Evolutionary conservation across 2,888 invertebrate genomes (phyloP).

Genomic region (Trichacis sp.): DNA sequence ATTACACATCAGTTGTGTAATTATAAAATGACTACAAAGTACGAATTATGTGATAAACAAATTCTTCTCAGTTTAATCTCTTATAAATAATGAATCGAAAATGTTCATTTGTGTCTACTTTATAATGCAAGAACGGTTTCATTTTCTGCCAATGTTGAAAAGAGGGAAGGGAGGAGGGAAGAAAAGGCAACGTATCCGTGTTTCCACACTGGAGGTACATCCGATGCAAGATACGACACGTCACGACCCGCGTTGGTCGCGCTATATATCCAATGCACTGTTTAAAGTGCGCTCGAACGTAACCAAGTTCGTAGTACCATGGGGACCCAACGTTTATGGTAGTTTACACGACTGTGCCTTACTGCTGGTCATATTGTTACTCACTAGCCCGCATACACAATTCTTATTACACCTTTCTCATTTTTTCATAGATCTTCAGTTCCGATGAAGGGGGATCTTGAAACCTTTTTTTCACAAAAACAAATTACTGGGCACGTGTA

Average conservation of each 20-base stretch:
- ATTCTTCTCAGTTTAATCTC: too few relatives aligned
- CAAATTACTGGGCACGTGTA: too few relatives aligned
- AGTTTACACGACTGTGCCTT: constrained; percentile 58
- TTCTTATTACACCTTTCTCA: constrained; percentile 53
- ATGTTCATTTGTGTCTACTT: too few relatives aligned
- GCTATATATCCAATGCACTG: constrained; percentile 59
- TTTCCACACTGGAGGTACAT: constrained; percentile 68
- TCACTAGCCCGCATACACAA: constrained; percentile 54
- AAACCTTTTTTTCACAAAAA: too few relatives aligned
- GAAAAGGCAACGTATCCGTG: constrained; percentile 60
- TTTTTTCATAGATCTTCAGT: too few relatives aligned
- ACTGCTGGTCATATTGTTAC: constrained; percentile 59
- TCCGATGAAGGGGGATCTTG: too few relatives aligned
- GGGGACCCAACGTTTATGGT: constrained; percentile 46
- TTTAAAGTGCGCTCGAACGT: constrained; percentile 57
- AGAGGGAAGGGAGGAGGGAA: constrained; percentile 18
- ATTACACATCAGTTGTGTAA: too few relatives aligned
- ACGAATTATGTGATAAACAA: too few relatives aligned
- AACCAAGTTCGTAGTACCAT: constrained; percentile 52
- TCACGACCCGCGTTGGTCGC: constrained; percentile 63
- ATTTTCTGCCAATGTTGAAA: constrained; percentile 11
- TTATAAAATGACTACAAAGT: too few relatives aligned
- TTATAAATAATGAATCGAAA: too few relatives aligned
- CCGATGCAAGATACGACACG: constrained; percentile 67
- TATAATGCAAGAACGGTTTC: not conserved